These are phyloP conservation scores for Siniperca knerii DNA, from an alignment of 2,113 vertebrate species.

Conservation along the genomic window DNA sequence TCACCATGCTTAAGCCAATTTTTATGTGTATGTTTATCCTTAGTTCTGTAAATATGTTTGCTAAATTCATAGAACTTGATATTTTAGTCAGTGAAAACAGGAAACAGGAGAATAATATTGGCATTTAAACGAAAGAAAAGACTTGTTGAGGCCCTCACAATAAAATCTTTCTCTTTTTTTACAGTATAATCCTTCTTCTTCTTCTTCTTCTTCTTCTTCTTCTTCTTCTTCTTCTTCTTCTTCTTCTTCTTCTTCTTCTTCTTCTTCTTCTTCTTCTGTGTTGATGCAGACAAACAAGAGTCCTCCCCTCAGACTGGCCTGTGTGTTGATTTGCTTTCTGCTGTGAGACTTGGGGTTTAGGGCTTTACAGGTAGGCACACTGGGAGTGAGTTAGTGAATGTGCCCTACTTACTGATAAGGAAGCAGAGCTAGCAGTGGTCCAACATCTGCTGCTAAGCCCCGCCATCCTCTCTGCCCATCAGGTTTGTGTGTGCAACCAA, in stretches of 20 bases:
- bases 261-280: not conserved
- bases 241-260: no score
- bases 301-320: slow-evolving; percentile 1
- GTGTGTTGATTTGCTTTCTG: slow-evolving; percentile 12
- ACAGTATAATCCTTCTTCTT: not conserved
- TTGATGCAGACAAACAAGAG: slow-evolving; percentile 29
- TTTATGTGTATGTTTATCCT: not conserved
- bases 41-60: not conserved
- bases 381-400: not conserved
- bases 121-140: not conserved
- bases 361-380: slow-evolving; percentile 9
- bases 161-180: not conserved
- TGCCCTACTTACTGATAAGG: not conserved
- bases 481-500: slow-evolving; percentile 22
- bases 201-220: not conserved
- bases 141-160: not conserved
- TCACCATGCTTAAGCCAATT: not conserved
- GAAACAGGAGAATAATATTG: not conserved
- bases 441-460: slow-evolving; percentile 25
- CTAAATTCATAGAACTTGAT: not conserved
- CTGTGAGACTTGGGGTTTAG: not conserved
- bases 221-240: no score
- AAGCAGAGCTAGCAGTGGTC: slow-evolving; percentile 3
- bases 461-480: slow-evolving; percentile 4
- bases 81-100: not conserved